phyloP scores from a whole-genome alignment of 2,888 invertebrate species.

The Latrodectus hesperus region DNA sequence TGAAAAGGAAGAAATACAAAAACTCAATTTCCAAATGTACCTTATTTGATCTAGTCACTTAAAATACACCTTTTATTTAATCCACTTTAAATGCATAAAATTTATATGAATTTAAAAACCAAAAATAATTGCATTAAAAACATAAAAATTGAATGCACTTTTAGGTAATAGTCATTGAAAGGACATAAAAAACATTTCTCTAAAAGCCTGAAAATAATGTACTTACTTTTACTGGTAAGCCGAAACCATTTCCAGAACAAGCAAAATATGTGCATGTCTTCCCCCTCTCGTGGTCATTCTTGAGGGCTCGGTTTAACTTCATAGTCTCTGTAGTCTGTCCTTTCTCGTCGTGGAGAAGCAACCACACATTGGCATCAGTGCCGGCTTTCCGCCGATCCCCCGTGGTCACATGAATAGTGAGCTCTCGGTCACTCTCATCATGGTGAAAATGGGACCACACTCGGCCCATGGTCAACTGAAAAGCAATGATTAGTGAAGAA shows the following conservation, averaged over 20 bases:
- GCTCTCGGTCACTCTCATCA: slow-evolving; percentile 51
- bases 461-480: slow-evolving; percentile 32
- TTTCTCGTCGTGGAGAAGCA: slow-evolving; percentile 74
- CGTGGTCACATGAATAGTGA: slow-evolving; percentile 74
- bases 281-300: slow-evolving; percentile 74
- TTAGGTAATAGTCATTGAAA: background rate
- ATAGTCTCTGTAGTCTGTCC: slow-evolving; percentile 73
- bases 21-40: too few species aligned
- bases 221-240: slow-evolving; percentile 46
- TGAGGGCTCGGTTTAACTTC: slow-evolving; percentile 74
- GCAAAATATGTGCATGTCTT: slow-evolving; percentile 73
- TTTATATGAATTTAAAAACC: too few species aligned
- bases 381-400: slow-evolving; percentile 75
- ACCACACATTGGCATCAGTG: slow-evolving; percentile 75
- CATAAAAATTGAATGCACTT: background rate
- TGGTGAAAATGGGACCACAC: slow-evolving; percentile 45
- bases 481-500: too few species aligned
- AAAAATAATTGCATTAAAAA: too few species aligned
- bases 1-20: too few species aligned
- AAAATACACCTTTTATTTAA: too few species aligned
- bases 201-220: background rate
- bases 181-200: too few species aligned
- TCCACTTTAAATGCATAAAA: too few species aligned
- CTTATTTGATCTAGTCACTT: too few species aligned
- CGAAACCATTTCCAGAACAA: slow-evolving; percentile 58